Evolutionary conservation across 2,797 vertebrate species (phyloP).

Genomic region (Picus viridis): DNA sequence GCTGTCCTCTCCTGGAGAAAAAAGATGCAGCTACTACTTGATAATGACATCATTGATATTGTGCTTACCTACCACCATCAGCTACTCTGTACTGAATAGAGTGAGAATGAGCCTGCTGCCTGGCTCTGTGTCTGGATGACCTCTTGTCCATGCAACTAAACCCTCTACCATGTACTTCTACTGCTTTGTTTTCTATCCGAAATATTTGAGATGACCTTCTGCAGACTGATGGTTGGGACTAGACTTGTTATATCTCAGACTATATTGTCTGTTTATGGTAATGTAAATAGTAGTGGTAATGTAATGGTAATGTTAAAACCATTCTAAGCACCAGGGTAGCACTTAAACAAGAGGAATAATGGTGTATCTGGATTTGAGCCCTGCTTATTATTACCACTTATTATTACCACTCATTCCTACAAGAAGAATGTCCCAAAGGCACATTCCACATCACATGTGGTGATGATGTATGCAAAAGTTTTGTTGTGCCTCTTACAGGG

Average conservation of each 20-base stretch:
- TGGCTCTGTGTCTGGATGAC: background rate
- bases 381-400: background rate
- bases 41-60: background rate
- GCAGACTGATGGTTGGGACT: background rate
- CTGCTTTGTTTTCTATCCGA: background rate
- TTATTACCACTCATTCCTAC: background rate
- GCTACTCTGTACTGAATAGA: background rate
- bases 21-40: background rate
- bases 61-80: background rate
- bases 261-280: background rate
- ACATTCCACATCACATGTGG: background rate
- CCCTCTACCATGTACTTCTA: background rate
- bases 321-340: background rate
- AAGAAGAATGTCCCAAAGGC: accelerated
- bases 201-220: background rate
- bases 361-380: background rate
- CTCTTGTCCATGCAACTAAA: background rate
- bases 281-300: background rate
- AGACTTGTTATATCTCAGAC: background rate
- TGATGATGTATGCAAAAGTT: background rate
- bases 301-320: background rate
- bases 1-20: background rate
- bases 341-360: background rate
- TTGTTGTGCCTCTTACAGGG: background rate
- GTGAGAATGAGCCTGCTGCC: background rate